These are phyloP conservation scores for Caenorhabditis japonica DNA, from an alignment of 2,888 invertebrate species.

Conservation along the genomic window DNA sequence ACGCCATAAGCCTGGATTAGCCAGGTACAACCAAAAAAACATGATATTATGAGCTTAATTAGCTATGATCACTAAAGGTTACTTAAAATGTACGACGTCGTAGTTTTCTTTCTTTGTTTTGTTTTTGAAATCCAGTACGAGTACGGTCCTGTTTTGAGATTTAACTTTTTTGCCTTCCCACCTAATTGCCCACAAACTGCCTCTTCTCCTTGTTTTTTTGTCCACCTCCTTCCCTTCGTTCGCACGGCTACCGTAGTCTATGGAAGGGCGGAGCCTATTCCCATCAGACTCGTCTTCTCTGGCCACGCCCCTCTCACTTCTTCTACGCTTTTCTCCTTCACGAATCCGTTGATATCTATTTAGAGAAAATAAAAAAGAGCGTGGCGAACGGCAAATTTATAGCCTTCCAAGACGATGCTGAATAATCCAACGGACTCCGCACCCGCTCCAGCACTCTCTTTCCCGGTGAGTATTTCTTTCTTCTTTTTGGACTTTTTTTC, in stretches of 20 bases:
- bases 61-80: no score
- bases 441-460: slow-evolving; percentile 18
- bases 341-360: no score
- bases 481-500: background rate
- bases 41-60: no score
- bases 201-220: slow-evolving; percentile 12
- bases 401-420: slow-evolving; percentile 13
- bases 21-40: no score
- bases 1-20: slow-evolving; percentile 21
- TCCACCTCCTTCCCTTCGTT: no score
- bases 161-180: background rate
- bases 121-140: background rate
- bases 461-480: slow-evolving; percentile 17
- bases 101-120: no score
- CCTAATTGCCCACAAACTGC: slow-evolving; percentile 6
- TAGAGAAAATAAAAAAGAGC: no score
- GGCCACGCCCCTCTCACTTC: slow-evolving; percentile 7
- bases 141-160: background rate
- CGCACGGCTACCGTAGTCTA: slow-evolving; percentile 23
- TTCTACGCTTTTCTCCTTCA: slow-evolving; percentile 19
- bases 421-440: slow-evolving; percentile 26
- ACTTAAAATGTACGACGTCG: no score
- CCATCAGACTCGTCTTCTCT: slow-evolving; percentile 7
- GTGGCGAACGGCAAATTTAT: slow-evolving; percentile 7
- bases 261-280: slow-evolving; percentile 22